phyloP scores from a whole-genome alignment of 2,113 vertebrate genomes.

The Dissostichus mawsoni region DNA sequence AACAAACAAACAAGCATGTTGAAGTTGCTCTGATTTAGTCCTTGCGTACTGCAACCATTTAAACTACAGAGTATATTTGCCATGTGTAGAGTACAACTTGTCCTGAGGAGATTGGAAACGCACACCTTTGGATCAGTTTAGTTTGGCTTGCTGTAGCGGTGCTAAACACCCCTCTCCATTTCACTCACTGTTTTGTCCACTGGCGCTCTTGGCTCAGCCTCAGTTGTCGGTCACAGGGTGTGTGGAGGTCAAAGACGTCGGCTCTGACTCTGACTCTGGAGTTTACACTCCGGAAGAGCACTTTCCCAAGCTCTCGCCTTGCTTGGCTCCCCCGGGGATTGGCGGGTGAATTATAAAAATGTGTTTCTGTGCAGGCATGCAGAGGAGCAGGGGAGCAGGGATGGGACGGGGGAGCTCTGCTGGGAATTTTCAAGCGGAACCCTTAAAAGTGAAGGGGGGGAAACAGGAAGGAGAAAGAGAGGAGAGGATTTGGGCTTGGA shows the following conservation, averaged over 20 bases:
- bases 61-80: background rate
- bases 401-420: conserved; percentile 48
- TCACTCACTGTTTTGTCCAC: conserved; percentile 32
- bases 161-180: conserved; percentile 43
- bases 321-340: conserved; percentile 62
- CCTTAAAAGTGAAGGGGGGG: conserved; percentile 49
- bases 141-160: conserved; percentile 20
- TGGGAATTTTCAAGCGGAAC: conserved; percentile 70
- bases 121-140: conserved; percentile 29
- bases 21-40: too few species aligned
- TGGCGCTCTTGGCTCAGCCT: conserved; percentile 47
- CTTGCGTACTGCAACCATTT: background rate
- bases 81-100: conserved; percentile 14
- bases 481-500: conserved; percentile 55
- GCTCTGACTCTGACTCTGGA: conserved; percentile 58
- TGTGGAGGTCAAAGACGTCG: conserved; percentile 64
- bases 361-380: conserved; percentile 64
- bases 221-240: conserved; percentile 65
- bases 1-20: too few species aligned
- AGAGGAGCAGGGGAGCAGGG: conserved; percentile 53
- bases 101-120: conserved; percentile 18
- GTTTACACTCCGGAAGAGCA: conserved; percentile 77
- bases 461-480: conserved; percentile 53
- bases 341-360: conserved; percentile 73
- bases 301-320: conserved; percentile 83